These are phyloP conservation scores for Micromys minutus DNA, from an alignment of 2,113 vertebrate genomes.

Conservation along the genomic window DNA sequence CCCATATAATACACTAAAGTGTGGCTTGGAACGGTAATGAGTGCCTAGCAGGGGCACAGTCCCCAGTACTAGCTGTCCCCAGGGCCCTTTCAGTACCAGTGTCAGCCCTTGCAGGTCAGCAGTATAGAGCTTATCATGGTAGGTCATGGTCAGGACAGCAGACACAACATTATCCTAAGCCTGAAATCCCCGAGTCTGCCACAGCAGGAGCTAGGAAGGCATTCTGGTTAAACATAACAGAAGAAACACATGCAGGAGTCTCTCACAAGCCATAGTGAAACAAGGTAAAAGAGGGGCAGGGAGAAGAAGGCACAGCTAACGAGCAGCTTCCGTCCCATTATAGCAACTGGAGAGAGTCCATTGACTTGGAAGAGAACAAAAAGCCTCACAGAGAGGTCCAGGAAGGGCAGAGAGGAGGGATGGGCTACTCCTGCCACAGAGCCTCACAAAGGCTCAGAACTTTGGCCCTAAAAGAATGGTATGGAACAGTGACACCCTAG, in stretches of 20 bases:
- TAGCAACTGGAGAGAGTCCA: not conserved
- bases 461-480: not conserved
- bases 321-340: not conserved
- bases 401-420: not conserved
- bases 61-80: not conserved
- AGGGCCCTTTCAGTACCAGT: not conserved
- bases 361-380: not conserved
- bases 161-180: not conserved
- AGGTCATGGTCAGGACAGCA: not conserved
- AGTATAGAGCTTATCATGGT: not conserved
- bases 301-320: not conserved
- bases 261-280: not conserved
- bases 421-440: not conserved
- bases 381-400: not conserved
- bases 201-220: not conserved
- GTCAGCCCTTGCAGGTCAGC: not conserved
- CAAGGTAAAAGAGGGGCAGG: not conserved
- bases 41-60: not conserved
- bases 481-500: not conserved
- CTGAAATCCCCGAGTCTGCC: not conserved
- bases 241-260: not conserved
- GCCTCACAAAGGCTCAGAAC: not conserved
- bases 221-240: not conserved
- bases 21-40: not conserved
- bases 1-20: constrained; percentile 25